Evolutionary conservation across 2,888 invertebrate genomes (phyloP).

Genomic region (Hypolimnas misippus): DNA sequence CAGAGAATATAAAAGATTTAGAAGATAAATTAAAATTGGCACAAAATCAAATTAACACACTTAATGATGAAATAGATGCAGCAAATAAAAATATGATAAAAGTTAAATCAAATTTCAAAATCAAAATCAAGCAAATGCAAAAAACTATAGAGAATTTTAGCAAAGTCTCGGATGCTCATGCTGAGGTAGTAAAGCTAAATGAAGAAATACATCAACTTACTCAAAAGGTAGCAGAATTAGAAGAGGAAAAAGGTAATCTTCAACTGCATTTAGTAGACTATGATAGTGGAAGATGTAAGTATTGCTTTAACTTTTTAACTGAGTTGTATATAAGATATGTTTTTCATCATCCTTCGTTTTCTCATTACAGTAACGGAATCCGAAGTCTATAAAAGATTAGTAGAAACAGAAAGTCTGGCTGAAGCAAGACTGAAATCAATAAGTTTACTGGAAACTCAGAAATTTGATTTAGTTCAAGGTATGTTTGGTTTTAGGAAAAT

Average conservation of each 20-base stretch:
- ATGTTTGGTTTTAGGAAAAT: background rate
- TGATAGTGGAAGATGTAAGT: slow-evolving; percentile 88
- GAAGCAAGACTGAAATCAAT: slow-evolving; percentile 84
- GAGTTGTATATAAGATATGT: background rate
- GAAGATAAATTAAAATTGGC: slow-evolving; percentile 75
- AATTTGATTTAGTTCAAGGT: slow-evolving; percentile 87
- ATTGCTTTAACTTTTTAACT: background rate
- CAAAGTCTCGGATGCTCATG: slow-evolving; percentile 87
- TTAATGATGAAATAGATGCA: slow-evolving; percentile 89
- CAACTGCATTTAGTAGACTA: slow-evolving; percentile 93
- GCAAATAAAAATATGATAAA: slow-evolving; percentile 91
- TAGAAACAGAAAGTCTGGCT: slow-evolving; percentile 76
- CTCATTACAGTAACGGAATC: slow-evolving; percentile 77
- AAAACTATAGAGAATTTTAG: slow-evolving; percentile 88
- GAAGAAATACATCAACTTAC: slow-evolving; percentile 86
- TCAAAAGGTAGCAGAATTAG: slow-evolving; percentile 91
- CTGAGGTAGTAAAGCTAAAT: slow-evolving; percentile 86
- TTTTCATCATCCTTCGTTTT: background rate
- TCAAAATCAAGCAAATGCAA: slow-evolving; percentile 89
- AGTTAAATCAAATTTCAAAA: slow-evolving; percentile 88
- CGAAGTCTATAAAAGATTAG: slow-evolving; percentile 77
- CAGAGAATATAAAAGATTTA: slow-evolving; percentile 51
- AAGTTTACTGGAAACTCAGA: slow-evolving; percentile 86
- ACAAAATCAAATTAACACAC: slow-evolving; percentile 72
- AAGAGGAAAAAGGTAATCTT: slow-evolving; percentile 96